Evolutionary conservation across 2,797 vertebrate species (phyloP).

Genomic region (Hozukius guyotensis): DNA sequence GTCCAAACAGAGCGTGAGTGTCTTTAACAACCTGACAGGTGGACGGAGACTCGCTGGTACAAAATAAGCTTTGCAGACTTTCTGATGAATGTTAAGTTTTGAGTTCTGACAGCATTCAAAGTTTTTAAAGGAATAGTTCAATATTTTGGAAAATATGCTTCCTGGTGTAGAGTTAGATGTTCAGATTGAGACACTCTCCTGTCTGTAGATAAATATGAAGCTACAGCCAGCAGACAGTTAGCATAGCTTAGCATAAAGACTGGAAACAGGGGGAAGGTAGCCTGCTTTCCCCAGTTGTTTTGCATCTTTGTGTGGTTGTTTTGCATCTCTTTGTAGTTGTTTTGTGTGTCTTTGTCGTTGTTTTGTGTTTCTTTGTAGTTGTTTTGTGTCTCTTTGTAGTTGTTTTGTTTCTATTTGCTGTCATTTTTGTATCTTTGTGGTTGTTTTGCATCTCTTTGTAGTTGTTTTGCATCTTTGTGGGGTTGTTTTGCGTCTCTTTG

Average conservation of each 20-base stretch:
- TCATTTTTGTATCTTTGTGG: not conserved
- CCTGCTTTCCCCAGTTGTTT: not conserved
- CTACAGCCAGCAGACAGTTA: not conserved
- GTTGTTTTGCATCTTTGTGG: not conserved
- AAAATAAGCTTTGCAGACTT: no score
- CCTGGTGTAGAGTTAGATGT: no score
- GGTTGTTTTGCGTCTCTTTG: not conserved
- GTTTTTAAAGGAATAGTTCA: not conserved
- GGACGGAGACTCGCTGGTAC: no score
- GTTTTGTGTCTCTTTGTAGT: no score
- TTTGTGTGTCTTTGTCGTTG: no score
- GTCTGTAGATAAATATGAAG: not conserved
- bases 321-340: no score
- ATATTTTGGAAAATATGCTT: not conserved
- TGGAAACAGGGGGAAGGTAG: no score
- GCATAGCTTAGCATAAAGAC: not conserved
- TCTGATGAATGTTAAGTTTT: not conserved
- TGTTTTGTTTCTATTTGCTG: not conserved
- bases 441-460: not conserved
- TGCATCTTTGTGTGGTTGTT: not conserved
- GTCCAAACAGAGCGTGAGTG: not conserved
- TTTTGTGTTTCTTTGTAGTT: no score
- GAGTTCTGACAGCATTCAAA: not conserved
- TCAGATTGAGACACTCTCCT: no score
- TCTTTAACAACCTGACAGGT: not conserved